Percentiles rank a stretch among this genome's conserved stretches.
Evolutionary conservation across 1,140 invertebrate genomes (phyloP).

Genomic region (Penaeus japonicus): DNA sequence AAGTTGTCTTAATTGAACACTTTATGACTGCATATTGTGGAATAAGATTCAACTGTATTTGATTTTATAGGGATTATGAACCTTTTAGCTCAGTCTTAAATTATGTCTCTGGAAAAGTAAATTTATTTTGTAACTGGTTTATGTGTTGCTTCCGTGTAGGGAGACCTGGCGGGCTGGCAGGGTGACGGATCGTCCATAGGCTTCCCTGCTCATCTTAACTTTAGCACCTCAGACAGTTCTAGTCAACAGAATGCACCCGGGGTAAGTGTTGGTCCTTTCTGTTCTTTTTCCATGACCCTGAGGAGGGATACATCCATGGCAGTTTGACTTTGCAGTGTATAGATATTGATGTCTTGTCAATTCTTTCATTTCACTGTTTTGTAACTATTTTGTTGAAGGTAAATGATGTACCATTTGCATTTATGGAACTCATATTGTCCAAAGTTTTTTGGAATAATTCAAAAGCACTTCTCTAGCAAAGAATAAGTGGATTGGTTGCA

Average conservation of each 20-base stretch:
- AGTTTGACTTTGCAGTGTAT: no score
- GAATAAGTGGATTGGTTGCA: no score
- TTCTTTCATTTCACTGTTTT: no score
- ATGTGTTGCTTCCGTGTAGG: slow-evolving; percentile 18
- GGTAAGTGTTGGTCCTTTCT: slow-evolving; percentile 55
- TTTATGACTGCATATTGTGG: no score
- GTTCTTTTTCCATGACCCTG: slow-evolving; percentile 25
- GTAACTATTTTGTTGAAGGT: no score
- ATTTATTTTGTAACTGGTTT: background rate
- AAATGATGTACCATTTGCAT: no score
- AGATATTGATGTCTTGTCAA: no score
- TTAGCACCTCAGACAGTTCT: slow-evolving; percentile 57
- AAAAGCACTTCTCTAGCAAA: no score
- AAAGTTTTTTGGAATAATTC: no score
- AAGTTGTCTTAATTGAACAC: slow-evolving; percentile 6
- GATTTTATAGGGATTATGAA: background rate
- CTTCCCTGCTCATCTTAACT: slow-evolving; percentile 58
- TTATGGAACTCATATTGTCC: no score
- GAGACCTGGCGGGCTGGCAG: slow-evolving; percentile 58
- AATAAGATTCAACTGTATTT: no score
- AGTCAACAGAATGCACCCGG: slow-evolving; percentile 59
- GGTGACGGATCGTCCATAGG: slow-evolving; percentile 56
- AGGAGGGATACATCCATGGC: no score
- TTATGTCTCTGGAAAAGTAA: background rate
- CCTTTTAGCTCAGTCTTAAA: background rate